Evolutionary conservation across 2,113 vertebrate species (phyloP).

Genomic region (Tragelaphus strepsiceros): DNA sequence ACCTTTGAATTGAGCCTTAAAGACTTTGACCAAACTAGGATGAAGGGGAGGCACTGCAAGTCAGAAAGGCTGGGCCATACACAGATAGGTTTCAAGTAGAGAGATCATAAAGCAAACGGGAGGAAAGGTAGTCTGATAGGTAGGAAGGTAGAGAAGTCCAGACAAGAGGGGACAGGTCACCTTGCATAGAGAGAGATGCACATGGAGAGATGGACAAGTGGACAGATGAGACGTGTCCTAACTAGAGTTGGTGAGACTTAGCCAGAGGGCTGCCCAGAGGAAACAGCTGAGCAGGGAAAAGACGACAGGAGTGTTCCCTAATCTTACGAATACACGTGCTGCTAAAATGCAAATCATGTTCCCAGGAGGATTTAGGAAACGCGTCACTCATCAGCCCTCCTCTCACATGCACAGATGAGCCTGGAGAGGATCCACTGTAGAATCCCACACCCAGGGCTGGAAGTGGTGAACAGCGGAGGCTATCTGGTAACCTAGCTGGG

Average conservation of each 20-base stretch:
- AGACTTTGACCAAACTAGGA: neutral
- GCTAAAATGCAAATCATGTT: neutral
- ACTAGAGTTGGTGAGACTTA: neutral
- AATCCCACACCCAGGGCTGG: neutral
- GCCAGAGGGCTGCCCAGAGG: neutral
- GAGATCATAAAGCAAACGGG: neutral
- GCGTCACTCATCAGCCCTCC: neutral
- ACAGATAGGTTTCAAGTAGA: neutral
- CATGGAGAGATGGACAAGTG: neutral
- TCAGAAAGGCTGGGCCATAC: neutral
- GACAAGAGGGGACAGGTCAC: neutral
- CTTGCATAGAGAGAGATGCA: neutral
- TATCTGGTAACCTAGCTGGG: neutral
- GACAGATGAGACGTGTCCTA: neutral
- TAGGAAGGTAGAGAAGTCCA: neutral
- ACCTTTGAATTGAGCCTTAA: neutral
- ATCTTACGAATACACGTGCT: neutral
- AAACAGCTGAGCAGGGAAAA: neutral
- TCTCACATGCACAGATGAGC: neutral
- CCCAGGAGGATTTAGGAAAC: neutral
- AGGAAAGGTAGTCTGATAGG: neutral
- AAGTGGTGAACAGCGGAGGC: neutral
- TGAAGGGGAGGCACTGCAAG: neutral
- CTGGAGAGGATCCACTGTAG: too few relatives aligned
- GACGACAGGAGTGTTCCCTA: too few relatives aligned